Conservation (phyloP, 1,140 invertebrate species). For the Conus betulinus region DNA sequence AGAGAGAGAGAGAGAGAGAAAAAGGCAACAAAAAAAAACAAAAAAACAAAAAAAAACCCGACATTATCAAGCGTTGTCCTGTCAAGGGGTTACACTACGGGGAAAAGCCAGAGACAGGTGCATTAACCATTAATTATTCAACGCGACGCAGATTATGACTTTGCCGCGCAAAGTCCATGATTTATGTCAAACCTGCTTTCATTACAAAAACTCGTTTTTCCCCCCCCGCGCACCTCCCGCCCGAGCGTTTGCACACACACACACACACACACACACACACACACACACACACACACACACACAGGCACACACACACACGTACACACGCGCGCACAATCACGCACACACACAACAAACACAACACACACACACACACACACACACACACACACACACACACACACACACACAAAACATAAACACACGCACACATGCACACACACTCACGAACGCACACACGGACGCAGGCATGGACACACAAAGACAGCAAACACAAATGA, state of each 20-base stretch:
- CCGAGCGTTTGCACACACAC: background rate
- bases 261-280: slow-evolving; percentile 1
- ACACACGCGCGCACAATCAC: background rate
- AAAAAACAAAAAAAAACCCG: background rate
- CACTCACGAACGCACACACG: too few species aligned
- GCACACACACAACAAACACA: too few species aligned
- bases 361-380: too few species aligned
- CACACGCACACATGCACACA: too few species aligned
- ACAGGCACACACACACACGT: background rate
- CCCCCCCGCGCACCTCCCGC: background rate
- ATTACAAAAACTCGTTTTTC: background rate
- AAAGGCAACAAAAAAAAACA: background rate
- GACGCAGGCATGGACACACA: too few species aligned
- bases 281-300: slow-evolving; percentile 28
- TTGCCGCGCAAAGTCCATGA: background rate
- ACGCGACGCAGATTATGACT: background rate
- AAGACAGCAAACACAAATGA: background rate
- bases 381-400: too few species aligned
- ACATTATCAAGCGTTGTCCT: background rate
- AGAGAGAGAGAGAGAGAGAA: slow-evolving; percentile 22
- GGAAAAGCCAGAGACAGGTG: background rate
- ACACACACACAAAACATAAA: too few species aligned
- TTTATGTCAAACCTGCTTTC: background rate
- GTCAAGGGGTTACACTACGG: background rate
- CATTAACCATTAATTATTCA: background rate